Evolutionary conservation across 2,797 vertebrate species (phyloP), one percentile per base, ranked within the genome.

Genomic region (Megalops cyprinoides): DNA sequence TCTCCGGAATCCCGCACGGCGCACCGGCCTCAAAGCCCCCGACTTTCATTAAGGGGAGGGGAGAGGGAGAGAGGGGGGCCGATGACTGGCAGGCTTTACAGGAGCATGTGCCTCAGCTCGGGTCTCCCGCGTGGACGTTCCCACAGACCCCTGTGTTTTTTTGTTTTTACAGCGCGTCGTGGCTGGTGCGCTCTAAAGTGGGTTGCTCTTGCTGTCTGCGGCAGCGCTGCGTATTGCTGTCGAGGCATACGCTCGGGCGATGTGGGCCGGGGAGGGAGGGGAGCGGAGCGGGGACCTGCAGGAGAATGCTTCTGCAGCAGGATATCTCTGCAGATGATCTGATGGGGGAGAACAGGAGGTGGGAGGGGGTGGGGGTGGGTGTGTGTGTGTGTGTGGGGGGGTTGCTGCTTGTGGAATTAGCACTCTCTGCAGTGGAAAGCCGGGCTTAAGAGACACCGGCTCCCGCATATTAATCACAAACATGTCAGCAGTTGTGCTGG

Each of bases 401-500:
- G 15, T 58, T 48, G n/a, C n/a, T n/a, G n/a, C 28, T 1, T 3
- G 31, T 76, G 74, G 79, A 77, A 83, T 81, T 77, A 85, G 85
- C 74, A 53, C 60, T 82, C 79, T 79, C 84, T 83, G 79, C 79
- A 79, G 77, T 82, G 73, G 60, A 81, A 78, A 83, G 76, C 76
- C 73, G 55, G 73, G 81, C 78, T 85, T 84, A 83, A 28, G 80
- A 80, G 80, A 78, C 48, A 31, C 37, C 67, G 44, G 75, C 76
- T 81, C 76, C 76, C 71, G 42, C 71, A 76, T 79, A 85, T 84
- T 85, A 82, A 84, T 85, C 80, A 80, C 62, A 34, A 76, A 65
- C 37, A 48, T 76, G 79, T 84, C 81, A 83, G 80, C 82, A 80
- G 84, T 82, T 77, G 81, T 80, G 76, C 37, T 31, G 74, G 25